Base-by-base conservation (phyloP, 2,797 vertebrate genomes). In the Platyrinchus mystaceus region DNA sequence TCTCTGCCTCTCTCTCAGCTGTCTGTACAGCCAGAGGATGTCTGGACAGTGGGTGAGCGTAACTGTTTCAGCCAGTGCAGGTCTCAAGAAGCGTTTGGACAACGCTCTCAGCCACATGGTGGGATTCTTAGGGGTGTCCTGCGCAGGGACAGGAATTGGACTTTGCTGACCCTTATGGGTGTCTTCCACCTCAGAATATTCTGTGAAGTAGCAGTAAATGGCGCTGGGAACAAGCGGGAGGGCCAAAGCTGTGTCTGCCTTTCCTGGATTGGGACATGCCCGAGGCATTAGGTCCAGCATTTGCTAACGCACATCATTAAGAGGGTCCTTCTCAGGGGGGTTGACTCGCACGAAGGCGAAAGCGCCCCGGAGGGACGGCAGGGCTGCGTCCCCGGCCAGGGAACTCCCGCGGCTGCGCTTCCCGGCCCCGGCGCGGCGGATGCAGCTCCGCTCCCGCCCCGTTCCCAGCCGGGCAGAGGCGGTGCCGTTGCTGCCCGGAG, bases 11-110 rank as follows among this genome's bases (percentile, higher is more conserved):
- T 26, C 17, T 3, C 10, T 12, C n/a, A 37, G 2, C 37, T n/a
- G 0, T 14, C 4, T 2, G 9, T 28, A 30, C 14, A 11, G 34
- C 9, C 21, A 10, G n/a, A 19, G 41, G 8, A 1, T 4, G 34
- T 5, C 36, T 20, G 2, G 14, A 28, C 22, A 3, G 23, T 0
- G 14, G 28, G 20, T 7, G 8, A 24, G 7, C 22, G 14, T 10
- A 24, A n/a, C 11, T 4, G 12, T 69, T 55, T 19, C 15, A 34
- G 27, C 85, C 10, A 14, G 50, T 12, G 44, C 21, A 32, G 80
- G 34, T 26, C 17, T 52, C 37, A 66, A 4, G 59, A 50, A 71
- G 44, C 3, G 1, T 64, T 84, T 46, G 21, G n/a, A 27, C 58
- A 46, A 16, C 22, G 24, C n/a, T 46, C 4, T 84, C 6, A 5